These are phyloP conservation scores for Aphis craccivora DNA, from an alignment of 1,140 invertebrate species.

Conservation along the genomic window DNA sequence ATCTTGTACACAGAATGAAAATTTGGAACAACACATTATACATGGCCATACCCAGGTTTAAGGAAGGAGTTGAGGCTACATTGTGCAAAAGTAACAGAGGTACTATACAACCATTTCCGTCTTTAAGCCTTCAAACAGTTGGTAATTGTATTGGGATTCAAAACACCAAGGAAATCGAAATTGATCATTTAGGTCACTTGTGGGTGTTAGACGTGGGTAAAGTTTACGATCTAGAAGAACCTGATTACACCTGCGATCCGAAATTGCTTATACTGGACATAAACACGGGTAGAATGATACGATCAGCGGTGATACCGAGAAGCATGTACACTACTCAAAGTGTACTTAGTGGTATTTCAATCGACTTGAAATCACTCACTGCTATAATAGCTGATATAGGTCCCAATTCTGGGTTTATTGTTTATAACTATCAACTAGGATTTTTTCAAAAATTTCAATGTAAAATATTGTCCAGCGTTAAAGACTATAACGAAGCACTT, in stretches of 20 bases:
- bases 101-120: slow-evolving; percentile 11
- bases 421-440: neutral
- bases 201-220: slow-evolving; percentile 16
- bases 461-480: neutral
- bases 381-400: slow-evolving; percentile 32
- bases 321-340: neutral
- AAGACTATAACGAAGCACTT: slow-evolving; percentile 29
- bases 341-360: slow-evolving; percentile 15
- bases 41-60: slow-evolving; percentile 35
- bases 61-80: neutral
- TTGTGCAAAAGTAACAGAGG: neutral
- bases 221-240: neutral
- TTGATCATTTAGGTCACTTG: slow-evolving; percentile 37
- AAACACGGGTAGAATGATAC: neutral
- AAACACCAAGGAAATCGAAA: slow-evolving; percentile 34
- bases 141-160: slow-evolving; percentile 18
- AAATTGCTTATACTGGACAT: slow-evolving; percentile 17
- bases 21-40: slow-evolving; percentile 49
- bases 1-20: slow-evolving; percentile 24
- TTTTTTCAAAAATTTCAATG: slow-evolving; percentile 20
- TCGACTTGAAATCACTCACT: slow-evolving; percentile 26
- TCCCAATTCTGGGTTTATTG: slow-evolving; percentile 16
- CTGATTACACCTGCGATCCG: neutral
- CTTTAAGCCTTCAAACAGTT: neutral
- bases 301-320: neutral